Conservation (phyloP, 2,888 invertebrate species). For the Odontomyia ornata region DNA sequence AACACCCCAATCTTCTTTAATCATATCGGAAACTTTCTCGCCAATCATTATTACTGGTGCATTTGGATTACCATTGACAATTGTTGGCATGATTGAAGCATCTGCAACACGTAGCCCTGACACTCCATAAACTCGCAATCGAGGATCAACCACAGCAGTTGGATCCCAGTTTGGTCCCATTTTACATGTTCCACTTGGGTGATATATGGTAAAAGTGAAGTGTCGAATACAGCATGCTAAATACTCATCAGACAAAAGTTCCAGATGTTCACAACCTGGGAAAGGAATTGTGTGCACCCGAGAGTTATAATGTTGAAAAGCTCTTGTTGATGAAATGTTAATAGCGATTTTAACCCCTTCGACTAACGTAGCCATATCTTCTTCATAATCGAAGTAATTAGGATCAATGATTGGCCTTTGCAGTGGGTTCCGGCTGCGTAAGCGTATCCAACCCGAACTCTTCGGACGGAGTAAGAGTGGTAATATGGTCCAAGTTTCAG, state of each 20-base stretch:
- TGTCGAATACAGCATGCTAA: slow-evolving; percentile 88
- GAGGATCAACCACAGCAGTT: slow-evolving; percentile 81
- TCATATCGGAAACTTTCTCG: slow-evolving; percentile 88
- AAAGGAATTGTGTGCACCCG: slow-evolving; percentile 80
- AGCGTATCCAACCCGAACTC: slow-evolving; percentile 86
- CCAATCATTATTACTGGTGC: slow-evolving; percentile 91
- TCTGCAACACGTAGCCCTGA: slow-evolving; percentile 81
- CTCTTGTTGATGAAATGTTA: slow-evolving; percentile 79
- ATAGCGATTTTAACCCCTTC: slow-evolving; percentile 88
- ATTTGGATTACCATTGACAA: slow-evolving; percentile 89
- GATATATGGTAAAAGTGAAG: slow-evolving; percentile 84
- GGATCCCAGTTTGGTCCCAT: slow-evolving; percentile 84
- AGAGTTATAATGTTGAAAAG: slow-evolving; percentile 84
- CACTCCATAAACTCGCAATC: slow-evolving; percentile 80
- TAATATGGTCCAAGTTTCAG: slow-evolving; percentile 86
- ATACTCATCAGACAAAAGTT: slow-evolving; percentile 80
- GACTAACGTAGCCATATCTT: slow-evolving; percentile 80
- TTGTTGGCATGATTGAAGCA: slow-evolving; percentile 88
- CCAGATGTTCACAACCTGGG: slow-evolving; percentile 81
- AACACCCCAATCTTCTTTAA: slow-evolving; percentile 81
- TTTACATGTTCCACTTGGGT: slow-evolving; percentile 85
- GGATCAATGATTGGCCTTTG: slow-evolving; percentile 88
- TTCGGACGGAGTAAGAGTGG: slow-evolving; percentile 84
- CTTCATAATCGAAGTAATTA: slow-evolving; percentile 87
- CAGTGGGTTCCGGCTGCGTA: slow-evolving; percentile 82